These are phyloP conservation scores for Gallinago undulata DNA, from an alignment of 2,113 vertebrate genomes.

Conservation along the genomic window DNA sequence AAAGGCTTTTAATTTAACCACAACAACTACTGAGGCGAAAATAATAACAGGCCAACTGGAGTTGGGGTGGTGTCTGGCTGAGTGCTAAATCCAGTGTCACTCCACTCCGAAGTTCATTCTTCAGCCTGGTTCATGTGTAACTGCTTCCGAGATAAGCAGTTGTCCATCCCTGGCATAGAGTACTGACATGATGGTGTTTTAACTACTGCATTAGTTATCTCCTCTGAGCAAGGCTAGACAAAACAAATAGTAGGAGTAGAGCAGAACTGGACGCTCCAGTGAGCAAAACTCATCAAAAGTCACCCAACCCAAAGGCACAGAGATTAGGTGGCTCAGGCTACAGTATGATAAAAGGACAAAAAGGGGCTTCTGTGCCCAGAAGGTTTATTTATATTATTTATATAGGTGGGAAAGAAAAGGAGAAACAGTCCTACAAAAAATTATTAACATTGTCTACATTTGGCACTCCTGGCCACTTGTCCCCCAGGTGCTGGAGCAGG, in stretches of 20 bases:
- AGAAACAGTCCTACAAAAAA: neutral
- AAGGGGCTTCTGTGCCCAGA: neutral
- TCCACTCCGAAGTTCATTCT: neutral
- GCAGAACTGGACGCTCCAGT: neutral
- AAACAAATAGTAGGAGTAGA: neutral
- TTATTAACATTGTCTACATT: neutral
- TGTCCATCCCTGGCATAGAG: neutral
- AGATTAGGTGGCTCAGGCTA: neutral
- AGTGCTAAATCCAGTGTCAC: neutral
- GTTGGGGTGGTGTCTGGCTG: neutral
- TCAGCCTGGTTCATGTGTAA: neutral
- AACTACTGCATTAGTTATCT: conserved; percentile 7
- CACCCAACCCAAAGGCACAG: neutral
- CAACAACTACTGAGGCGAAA: neutral
- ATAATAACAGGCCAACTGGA: neutral
- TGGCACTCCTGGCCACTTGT: neutral
- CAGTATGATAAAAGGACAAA: neutral
- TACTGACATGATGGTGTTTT: neutral
- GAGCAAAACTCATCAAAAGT: neutral
- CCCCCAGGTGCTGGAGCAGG: neutral
- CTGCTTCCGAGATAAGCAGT: neutral
- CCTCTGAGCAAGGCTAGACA: neutral
- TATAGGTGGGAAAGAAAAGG: neutral
- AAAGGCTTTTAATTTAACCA: neutral
- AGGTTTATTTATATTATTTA: neutral